These are phyloP conservation scores for Pediacus dermestoides DNA, from an alignment of 2,888 invertebrate genomes.

Conservation along the genomic window DNA sequence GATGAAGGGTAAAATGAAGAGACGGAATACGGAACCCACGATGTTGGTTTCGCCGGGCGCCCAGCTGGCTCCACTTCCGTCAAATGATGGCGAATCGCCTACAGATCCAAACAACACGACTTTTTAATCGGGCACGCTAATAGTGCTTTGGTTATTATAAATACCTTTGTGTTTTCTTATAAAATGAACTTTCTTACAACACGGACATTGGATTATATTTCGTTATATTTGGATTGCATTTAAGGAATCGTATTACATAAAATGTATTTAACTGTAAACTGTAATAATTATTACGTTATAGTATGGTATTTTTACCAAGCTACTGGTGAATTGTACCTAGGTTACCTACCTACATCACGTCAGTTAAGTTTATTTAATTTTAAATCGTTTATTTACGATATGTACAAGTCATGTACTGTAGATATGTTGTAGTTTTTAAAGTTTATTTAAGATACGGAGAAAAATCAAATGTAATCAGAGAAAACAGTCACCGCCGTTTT, in stretches of 20 bases:
- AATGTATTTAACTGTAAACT: constrained; percentile 47
- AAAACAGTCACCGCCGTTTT: constrained; percentile 14
- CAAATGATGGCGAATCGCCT: constrained; percentile 51
- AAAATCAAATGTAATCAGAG: constrained; percentile 19
- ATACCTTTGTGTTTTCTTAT: too few relatives aligned
- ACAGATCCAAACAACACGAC: constrained; percentile 49
- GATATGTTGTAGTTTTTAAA: constrained; percentile 33
- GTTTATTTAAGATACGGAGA: constrained; percentile 31
- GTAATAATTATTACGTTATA: constrained; percentile 57
- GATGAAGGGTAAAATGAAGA: constrained; percentile 93
- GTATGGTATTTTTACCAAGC: constrained; percentile 58
- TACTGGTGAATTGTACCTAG: constrained; percentile 33
- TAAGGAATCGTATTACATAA: constrained; percentile 38
- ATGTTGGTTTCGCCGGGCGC: constrained; percentile 58
- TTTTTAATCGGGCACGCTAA: constrained; percentile 35
- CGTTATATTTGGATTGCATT: constrained; percentile 38
- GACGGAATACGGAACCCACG: constrained; percentile 87
- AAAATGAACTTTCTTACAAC: too few relatives aligned
- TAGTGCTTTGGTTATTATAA: neutral
- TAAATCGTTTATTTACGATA: constrained; percentile 35
- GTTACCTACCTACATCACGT: too few relatives aligned
- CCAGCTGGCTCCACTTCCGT: constrained; percentile 50
- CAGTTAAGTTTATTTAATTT: constrained; percentile 35
- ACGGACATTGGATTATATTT: too few relatives aligned
- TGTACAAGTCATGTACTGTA: constrained; percentile 37